Conservation (phyloP, 2,797 vertebrate genomes). For the Enoplosus armatus region DNA sequence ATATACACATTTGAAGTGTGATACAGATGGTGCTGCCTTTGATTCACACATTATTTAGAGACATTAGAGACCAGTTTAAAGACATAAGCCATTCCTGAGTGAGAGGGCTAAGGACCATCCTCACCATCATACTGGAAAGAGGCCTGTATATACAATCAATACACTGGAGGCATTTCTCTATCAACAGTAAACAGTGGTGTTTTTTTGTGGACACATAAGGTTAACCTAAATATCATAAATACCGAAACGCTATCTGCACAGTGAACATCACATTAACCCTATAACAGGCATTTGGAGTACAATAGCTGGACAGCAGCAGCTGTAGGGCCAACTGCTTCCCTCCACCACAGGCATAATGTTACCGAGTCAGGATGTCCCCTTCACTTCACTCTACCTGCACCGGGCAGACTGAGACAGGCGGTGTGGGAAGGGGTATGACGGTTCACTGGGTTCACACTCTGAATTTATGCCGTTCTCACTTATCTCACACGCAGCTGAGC, state of each 20-base stretch:
- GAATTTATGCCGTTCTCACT: background rate
- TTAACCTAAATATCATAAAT: background rate
- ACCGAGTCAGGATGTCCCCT: background rate
- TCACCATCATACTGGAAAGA: too few relatives aligned
- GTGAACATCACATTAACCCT: background rate
- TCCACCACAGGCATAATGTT: background rate
- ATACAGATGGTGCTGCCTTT: background rate
- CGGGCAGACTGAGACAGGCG: background rate
- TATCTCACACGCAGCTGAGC: background rate
- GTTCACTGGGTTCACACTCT: background rate
- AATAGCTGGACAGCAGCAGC: background rate
- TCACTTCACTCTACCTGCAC: background rate
- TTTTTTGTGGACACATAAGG: background rate
- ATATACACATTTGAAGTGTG: background rate
- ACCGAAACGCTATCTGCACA: background rate
- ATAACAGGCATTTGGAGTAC: background rate
- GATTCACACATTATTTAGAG: background rate
- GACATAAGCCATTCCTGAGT: background rate
- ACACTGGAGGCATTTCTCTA: background rate
- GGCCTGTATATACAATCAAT: background rate
- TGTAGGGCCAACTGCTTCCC: background rate
- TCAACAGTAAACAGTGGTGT: background rate
- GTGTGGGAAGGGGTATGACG: background rate
- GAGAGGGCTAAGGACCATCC: background rate
- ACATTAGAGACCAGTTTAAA: conserved; percentile 2